Evolutionary conservation across 2,113 vertebrate genomes (phyloP).

Genomic region (Ageneiosus marmoratus): DNA sequence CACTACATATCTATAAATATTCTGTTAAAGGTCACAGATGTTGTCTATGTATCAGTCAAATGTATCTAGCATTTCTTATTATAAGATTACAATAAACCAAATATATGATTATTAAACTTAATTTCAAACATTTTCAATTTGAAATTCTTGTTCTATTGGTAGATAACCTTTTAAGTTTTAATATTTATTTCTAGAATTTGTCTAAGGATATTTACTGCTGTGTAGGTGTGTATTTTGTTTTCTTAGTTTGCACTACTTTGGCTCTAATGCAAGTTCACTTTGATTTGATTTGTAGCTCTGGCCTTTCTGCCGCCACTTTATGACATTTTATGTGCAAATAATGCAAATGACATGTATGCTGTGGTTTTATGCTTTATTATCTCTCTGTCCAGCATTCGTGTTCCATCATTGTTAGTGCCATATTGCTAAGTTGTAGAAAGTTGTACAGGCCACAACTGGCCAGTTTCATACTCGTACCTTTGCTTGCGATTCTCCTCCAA

Average conservation of each 20-base stretch:
- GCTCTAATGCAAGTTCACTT: not conserved
- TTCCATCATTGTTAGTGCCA: not conserved
- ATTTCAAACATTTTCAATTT: not conserved
- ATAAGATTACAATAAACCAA: not conserved
- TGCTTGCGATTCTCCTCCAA: slow-evolving; percentile 68
- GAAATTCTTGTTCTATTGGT: not conserved
- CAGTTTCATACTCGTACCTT: slow-evolving; percentile 64
- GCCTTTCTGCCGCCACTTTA: not conserved
- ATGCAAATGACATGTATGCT: not conserved
- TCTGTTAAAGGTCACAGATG: not conserved
- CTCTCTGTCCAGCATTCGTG: not conserved
- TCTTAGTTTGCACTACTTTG: not conserved
- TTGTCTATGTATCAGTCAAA: not conserved
- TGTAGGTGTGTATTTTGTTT: not conserved
- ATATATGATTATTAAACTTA: not conserved
- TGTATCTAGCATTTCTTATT: not conserved
- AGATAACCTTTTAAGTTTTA: not conserved
- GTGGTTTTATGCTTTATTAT: slow-evolving; percentile 11
- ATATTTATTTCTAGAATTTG: not conserved
- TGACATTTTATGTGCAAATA: not conserved
- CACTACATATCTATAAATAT: not conserved
- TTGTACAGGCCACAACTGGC: slow-evolving; percentile 2
- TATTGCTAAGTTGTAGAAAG: not conserved
- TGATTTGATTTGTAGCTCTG: not conserved
- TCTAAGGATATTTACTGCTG: not conserved